A percentile compares a stretch with the other conserved stretches of the same genome.
These are phyloP conservation scores for Sphaerodactylus townsendi DNA, from an alignment of 2,113 vertebrate genomes.

Conservation along the genomic window DNA sequence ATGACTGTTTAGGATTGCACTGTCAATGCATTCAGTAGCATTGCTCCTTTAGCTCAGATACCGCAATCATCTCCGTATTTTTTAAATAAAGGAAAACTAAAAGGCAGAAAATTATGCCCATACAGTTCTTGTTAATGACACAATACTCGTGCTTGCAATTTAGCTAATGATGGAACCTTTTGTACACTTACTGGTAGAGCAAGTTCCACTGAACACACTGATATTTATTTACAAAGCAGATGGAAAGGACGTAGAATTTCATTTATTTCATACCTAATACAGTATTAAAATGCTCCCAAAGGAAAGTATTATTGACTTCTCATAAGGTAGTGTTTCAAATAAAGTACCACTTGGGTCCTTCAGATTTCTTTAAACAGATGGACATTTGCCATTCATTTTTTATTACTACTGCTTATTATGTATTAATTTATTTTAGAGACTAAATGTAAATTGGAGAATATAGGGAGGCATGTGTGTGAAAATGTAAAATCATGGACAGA, in stretches of 20 bases:
- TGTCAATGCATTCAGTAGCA: slow-evolving; percentile 7
- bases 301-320: neutral
- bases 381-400: neutral
- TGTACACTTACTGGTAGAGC: neutral
- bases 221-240: neutral
- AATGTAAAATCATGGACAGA: neutral
- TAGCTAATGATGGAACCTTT: neutral
- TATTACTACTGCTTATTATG: neutral
- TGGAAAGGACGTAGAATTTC: neutral
- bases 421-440: neutral
- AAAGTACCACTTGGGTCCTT: neutral
- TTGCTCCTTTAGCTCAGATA: slow-evolving; percentile 7
- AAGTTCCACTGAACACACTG: neutral
- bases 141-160: neutral
- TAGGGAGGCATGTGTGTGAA: neutral
- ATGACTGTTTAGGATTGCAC: neutral
- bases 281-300: neutral
- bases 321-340: neutral
- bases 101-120: neutral
- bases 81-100: slow-evolving; percentile 18
- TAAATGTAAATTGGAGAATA: neutral
- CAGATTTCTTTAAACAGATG: neutral
- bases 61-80: slow-evolving; percentile 33
- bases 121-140: neutral
- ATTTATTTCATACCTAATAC: neutral